Percentiles rank a stretch among this genome's conserved stretches.
These are phyloP conservation scores for Hypocryptadius cinnamomeus DNA, from an alignment of 2,113 vertebrate species.

Conservation along the genomic window DNA sequence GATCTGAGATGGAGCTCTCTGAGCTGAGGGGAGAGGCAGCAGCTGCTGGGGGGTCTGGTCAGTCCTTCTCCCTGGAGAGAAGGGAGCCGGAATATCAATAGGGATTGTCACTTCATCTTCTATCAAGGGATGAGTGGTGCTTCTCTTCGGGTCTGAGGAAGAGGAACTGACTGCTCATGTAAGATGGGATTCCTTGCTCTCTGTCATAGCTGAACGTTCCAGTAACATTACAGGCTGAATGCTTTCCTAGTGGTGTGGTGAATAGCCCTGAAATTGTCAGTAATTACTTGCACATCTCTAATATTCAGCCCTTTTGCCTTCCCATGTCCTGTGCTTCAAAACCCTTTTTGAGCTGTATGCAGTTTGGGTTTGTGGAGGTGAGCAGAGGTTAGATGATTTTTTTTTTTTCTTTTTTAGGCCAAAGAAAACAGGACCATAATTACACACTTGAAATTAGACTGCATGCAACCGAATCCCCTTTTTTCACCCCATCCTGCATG, in stretches of 20 bases:
- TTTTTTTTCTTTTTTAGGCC: slow-evolving; percentile 35
- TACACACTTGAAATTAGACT: slow-evolving; percentile 69
- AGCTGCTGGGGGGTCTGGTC: neutral
- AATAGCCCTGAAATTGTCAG: slow-evolving; percentile 17
- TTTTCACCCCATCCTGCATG: slow-evolving; percentile 67
- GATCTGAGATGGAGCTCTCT: neutral
- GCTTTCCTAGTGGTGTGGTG: neutral
- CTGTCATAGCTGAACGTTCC: neutral
- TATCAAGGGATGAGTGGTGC: neutral
- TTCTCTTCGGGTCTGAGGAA: neutral
- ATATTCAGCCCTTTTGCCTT: neutral
- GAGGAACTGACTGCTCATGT: neutral
- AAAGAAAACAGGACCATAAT: slow-evolving; percentile 72
- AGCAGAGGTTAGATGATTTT: slow-evolving; percentile 16
- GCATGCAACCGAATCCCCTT: slow-evolving; percentile 64
- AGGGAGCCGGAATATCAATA: neutral
- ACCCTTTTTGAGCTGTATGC: slow-evolving; percentile 32
- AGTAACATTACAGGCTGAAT: neutral
- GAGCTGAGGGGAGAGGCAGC: neutral
- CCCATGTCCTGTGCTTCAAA: neutral
- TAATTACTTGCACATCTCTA: neutral
- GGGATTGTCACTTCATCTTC: neutral
- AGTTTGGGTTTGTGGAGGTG: slow-evolving; percentile 38
- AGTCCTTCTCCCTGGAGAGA: neutral
- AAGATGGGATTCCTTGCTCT: neutral